phyloP scores from a whole-genome alignment of 2,797 vertebrate species.

The Myotis pilosus region DNA sequence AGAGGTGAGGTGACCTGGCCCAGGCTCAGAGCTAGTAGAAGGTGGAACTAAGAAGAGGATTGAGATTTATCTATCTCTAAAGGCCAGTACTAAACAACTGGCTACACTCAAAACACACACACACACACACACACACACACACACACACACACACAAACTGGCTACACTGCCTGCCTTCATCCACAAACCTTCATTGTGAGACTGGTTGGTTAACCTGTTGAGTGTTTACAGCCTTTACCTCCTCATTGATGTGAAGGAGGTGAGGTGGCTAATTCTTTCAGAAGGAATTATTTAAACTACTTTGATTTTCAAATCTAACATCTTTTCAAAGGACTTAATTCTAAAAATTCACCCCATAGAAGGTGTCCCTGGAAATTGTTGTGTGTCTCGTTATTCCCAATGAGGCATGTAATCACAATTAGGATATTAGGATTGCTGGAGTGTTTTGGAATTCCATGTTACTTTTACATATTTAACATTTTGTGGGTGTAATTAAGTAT shows the following conservation, averaged over 20 bases:
- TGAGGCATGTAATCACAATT: background rate
- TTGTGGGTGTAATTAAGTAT: background rate
- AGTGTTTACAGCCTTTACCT: background rate
- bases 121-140: background rate
- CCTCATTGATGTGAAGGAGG: background rate
- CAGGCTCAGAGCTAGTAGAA: background rate
- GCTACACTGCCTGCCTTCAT: background rate
- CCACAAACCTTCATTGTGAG: background rate
- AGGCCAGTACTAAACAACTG: background rate
- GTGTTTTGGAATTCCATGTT: slow-evolving; percentile 13
- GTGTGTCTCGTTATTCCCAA: background rate
- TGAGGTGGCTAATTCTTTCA: background rate
- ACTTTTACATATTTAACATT: slow-evolving; percentile 23
- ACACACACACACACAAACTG: background rate
- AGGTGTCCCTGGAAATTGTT: background rate
- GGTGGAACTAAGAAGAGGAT: background rate
- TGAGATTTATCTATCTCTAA: background rate
- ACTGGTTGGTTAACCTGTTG: background rate
- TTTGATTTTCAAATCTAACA: slow-evolving; percentile 17
- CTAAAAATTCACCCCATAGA: background rate
- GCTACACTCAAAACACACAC: background rate
- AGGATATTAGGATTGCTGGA: background rate
- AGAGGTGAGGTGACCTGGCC: background rate
- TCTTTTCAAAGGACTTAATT: slow-evolving; percentile 44
- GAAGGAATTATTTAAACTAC: background rate